These are phyloP conservation scores for Drymodes brunneopygia DNA, from an alignment of 2,113 vertebrate genomes.

Conservation along the genomic window DNA sequence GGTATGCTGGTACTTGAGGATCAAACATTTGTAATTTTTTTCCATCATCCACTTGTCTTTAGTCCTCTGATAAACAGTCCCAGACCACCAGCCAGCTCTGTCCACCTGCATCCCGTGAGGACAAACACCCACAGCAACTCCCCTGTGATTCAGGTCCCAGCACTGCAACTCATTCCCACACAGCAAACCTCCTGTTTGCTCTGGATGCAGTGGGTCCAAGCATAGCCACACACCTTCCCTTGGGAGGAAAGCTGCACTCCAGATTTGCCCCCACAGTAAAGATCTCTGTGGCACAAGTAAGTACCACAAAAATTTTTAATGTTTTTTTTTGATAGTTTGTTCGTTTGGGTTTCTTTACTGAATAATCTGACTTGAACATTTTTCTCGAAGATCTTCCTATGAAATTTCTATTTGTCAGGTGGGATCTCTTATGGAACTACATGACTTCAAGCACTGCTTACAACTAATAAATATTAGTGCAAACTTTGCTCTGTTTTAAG, in stretches of 20 bases:
- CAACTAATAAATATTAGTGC: neutral
- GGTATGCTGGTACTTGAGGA: neutral
- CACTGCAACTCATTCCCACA: neutral
- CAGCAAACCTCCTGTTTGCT: neutral
- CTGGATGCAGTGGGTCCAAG: neutral
- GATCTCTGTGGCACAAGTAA: neutral
- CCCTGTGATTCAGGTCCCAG: neutral
- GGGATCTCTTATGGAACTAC: neutral
- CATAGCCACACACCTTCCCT: neutral
- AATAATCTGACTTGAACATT: neutral
- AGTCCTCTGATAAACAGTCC: neutral
- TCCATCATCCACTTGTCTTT: neutral
- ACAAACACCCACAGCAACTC: accelerated
- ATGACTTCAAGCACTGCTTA: neutral
- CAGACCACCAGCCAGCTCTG: neutral
- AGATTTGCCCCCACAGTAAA: neutral
- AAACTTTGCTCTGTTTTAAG: neutral
- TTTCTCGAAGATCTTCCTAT: neutral
- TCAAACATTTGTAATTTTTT: neutral
- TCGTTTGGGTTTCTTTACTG: neutral
- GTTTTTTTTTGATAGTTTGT: neutral
- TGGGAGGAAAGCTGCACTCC: neutral
- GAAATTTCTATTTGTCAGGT: neutral
- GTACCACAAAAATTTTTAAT: no score
- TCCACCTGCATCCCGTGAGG: neutral